Conservation (phyloP, 2,113 vertebrate genomes). For the Empidonax traillii region DNA sequence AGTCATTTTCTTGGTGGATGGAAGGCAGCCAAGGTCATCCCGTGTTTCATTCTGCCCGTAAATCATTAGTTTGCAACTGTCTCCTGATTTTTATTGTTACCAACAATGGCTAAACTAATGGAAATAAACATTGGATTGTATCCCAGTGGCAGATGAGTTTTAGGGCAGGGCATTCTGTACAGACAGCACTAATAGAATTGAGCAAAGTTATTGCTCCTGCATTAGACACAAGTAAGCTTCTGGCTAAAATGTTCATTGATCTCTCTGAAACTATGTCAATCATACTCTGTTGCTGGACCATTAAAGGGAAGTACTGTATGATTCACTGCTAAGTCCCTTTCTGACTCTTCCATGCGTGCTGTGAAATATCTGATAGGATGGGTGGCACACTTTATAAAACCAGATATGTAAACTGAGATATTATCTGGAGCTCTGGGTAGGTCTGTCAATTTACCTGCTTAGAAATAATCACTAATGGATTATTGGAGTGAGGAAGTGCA, state of each 20-base stretch:
- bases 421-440: not conserved
- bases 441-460: not conserved
- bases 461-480: not conserved
- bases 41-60: constrained; percentile 44
- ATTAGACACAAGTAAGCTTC: constrained; percentile 41
- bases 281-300: not conserved
- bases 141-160: constrained; percentile 64
- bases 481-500: not conserved
- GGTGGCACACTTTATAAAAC: not conserved
- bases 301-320: constrained; percentile 1
- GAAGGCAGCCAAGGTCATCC: constrained; percentile 66
- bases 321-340: not conserved
- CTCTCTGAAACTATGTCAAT: not conserved
- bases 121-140: constrained; percentile 70
- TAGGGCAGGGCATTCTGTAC: constrained; percentile 50
- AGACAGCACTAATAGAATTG: constrained; percentile 56
- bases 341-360: not conserved
- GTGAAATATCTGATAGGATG: not conserved
- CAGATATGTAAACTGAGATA: not conserved
- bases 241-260: constrained; percentile 63
- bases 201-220: constrained; percentile 45
- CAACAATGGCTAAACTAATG: constrained; percentile 71
- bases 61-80: constrained; percentile 69
- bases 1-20: constrained; percentile 61
- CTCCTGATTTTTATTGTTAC: constrained; percentile 71